Percentiles rank a stretch among this genome's conserved stretches.
phyloP scores from a whole-genome alignment of 1,140 invertebrate genomes.

The Neuroterus valhalla region DNA sequence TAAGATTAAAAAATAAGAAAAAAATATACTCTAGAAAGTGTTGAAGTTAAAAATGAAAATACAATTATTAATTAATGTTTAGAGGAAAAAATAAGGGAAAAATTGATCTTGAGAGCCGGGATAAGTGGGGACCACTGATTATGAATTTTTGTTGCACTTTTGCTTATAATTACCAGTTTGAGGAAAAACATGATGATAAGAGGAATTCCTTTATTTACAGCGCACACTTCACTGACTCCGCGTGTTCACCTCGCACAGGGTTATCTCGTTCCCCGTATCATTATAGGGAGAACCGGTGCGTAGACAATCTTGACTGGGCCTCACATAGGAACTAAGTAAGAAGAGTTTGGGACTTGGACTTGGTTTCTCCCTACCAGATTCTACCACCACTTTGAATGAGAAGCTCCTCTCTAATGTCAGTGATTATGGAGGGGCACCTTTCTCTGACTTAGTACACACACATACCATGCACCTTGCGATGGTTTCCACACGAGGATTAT shows the following conservation, averaged over 20 bases:
- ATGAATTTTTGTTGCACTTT: neutral
- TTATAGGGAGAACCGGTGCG: constrained; percentile 58
- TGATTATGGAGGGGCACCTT: constrained; percentile 67
- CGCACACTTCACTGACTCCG: constrained; percentile 54
- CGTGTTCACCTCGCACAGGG: constrained; percentile 44
- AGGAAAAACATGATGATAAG: constrained; percentile 56
- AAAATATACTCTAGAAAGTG: constrained; percentile 9
- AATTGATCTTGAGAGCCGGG: neutral
- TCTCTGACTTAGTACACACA: constrained; percentile 58
- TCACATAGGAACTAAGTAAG: constrained; percentile 65
- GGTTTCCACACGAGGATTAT: constrained; percentile 32
- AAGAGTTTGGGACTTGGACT: constrained; percentile 64
- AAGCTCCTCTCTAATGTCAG: constrained; percentile 72
- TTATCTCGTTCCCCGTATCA: constrained; percentile 60
- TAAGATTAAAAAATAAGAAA: neutral
- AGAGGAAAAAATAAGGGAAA: neutral
- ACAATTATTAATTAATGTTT: neutral
- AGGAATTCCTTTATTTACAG: constrained; percentile 41
- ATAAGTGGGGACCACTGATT: neutral
- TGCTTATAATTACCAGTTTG: constrained; percentile 59
- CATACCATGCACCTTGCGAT: constrained; percentile 31
- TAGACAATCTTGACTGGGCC: constrained; percentile 55
- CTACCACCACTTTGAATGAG: constrained; percentile 61
- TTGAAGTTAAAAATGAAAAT: neutral
- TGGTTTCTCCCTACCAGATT: constrained; percentile 63